phyloP scores from a whole-genome alignment of 2,888 invertebrate species.

The Drosophila formosana region DNA sequence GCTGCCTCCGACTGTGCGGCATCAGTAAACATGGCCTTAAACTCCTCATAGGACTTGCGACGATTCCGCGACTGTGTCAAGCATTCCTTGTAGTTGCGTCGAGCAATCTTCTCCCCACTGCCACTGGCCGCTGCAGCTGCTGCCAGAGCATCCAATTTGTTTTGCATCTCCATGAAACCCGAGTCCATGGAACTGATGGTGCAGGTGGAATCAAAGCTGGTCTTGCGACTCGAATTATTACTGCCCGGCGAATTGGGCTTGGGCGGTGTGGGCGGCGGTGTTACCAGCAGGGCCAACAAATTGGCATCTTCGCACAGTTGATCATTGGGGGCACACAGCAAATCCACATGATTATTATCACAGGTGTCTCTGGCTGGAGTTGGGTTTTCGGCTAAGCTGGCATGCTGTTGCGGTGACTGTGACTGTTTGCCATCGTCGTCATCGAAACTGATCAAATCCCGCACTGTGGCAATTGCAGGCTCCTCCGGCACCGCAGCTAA shows the following conservation, averaged over 20 bases:
- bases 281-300: conserved; percentile 44
- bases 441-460: conserved; percentile 84
- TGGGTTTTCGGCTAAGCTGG: conserved; percentile 34
- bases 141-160: conserved; percentile 79
- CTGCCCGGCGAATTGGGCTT: conserved; percentile 74
- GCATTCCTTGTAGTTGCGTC: conserved; percentile 84
- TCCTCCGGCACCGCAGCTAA: conserved; percentile 58
- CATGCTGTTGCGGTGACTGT: conserved; percentile 10
- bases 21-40: conserved; percentile 84
- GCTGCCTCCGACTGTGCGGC: conserved; percentile 18
- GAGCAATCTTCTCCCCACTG: conserved; percentile 79
- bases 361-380: conserved; percentile 27
- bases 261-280: conserved; percentile 73
- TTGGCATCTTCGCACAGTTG: conserved; percentile 37
- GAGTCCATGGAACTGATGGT: conserved; percentile 85
- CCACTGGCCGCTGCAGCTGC: conserved; percentile 46
- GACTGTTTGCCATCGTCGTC: conserved; percentile 62
- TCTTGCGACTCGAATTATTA: conserved; percentile 84
- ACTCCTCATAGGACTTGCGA: conserved; percentile 85
- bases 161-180: conserved; percentile 85
- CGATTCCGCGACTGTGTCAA: conserved; percentile 85
- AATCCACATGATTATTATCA: conserved; percentile 65
- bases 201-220: conserved; percentile 85
- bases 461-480: conserved; percentile 38
- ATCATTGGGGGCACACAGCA: conserved; percentile 75